phyloP scores from a whole-genome alignment of 2,797 vertebrate species.

The Pantherophis alleghaniensis region DNA sequence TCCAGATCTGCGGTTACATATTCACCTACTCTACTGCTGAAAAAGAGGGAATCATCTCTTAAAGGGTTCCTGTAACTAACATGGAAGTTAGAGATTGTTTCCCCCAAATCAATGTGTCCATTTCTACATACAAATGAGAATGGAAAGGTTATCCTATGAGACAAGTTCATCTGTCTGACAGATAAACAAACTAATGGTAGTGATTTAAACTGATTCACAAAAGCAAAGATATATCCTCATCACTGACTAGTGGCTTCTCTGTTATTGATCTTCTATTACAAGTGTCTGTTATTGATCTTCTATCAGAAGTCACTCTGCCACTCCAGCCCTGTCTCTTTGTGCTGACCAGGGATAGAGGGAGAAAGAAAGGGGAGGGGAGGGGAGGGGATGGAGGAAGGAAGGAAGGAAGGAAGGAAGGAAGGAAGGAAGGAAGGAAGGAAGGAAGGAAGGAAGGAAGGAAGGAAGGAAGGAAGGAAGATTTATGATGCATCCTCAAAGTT shows the following conservation, averaged over 20 bases:
- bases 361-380: not conserved
- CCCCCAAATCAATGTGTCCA: not conserved
- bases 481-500: not conserved
- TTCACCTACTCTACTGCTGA: not conserved
- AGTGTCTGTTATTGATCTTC: not conserved
- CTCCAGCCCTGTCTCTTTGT: not conserved
- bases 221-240: not conserved
- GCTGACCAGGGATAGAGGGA: not conserved
- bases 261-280: not conserved
- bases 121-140: not conserved
- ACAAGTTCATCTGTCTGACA: not conserved
- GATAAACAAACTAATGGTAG: not conserved
- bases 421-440: no score
- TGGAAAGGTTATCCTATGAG: not conserved
- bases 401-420: no score
- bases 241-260: not conserved
- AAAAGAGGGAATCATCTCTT: not conserved
- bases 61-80: not conserved
- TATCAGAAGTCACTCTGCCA: not conserved
- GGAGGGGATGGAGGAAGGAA: not conserved
- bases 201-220: not conserved
- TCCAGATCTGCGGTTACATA: no score
- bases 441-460: no score
- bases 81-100: not conserved
- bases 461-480: no score